Evolutionary conservation across 2,113 vertebrate species (phyloP).

Genomic region (Bambusicola thoracicus): DNA sequence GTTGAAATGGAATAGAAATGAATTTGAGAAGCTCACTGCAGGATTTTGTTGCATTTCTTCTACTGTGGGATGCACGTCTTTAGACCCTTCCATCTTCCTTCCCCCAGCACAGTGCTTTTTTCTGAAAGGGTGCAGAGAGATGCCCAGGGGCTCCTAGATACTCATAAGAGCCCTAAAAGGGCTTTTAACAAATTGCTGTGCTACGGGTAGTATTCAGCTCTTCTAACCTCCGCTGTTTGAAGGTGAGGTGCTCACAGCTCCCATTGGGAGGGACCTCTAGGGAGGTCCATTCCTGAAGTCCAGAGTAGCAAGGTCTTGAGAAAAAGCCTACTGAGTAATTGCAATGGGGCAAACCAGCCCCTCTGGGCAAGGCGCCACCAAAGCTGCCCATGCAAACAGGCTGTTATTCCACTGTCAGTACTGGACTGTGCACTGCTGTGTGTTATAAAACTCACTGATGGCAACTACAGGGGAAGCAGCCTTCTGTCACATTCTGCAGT

Average conservation of each 20-base stretch:
- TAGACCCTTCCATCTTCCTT: neutral
- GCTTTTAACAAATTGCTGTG: neutral
- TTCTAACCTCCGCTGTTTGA: neutral
- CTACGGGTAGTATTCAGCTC: neutral
- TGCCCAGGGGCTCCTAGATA: neutral
- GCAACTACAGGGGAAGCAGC: neutral
- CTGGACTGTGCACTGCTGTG: neutral
- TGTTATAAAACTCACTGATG: neutral
- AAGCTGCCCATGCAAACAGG: neutral
- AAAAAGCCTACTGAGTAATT: neutral
- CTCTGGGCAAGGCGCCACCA: neutral
- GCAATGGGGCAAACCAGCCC: neutral
- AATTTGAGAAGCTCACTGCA: neutral
- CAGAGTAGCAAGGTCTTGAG: neutral
- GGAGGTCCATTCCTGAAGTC: neutral
- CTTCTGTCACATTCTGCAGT: accelerated
- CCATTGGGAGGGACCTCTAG: neutral
- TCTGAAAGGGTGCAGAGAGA: neutral
- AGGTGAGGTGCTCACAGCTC: neutral
- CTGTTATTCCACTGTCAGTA: neutral
- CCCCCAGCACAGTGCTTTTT: neutral
- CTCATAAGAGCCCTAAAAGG: neutral
- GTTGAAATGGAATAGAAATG: neutral
- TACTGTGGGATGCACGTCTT: neutral
- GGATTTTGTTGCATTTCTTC: neutral